Percentiles rank a stretch among this genome's conserved stretches.
phyloP scores from a whole-genome alignment of 2,888 invertebrate genomes.

The Drosophila incognita region DNA sequence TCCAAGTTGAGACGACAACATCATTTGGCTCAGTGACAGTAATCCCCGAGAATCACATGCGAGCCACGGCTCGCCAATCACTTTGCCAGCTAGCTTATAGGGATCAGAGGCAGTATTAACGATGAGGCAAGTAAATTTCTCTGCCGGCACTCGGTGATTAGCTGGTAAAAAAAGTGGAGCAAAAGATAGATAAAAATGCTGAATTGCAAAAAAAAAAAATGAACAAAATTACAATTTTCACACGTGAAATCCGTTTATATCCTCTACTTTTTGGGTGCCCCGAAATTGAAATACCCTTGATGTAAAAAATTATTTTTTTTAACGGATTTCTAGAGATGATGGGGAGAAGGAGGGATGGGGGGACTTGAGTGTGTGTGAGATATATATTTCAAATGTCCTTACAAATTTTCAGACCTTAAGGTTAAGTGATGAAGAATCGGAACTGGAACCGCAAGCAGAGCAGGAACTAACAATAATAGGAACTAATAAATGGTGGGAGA shows the following conservation, averaged over 20 bases:
- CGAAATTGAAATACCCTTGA: conserved; percentile 1
- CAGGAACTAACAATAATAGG: too few species aligned
- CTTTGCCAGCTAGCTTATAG: conserved; percentile 28
- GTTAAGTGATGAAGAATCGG: too few species aligned
- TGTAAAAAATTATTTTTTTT: neutral
- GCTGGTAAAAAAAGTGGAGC: conserved; percentile 25
- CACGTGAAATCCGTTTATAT: conserved; percentile 31
- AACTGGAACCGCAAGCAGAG: too few species aligned
- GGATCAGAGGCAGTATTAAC: conserved; percentile 53
- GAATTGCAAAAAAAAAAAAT: conserved; percentile 26
- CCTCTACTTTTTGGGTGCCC: neutral
- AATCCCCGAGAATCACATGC: conserved; percentile 23
- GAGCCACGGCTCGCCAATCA: conserved; percentile 23
- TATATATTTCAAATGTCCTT: neutral
- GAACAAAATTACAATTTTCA: conserved; percentile 53
- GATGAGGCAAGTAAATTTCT: conserved; percentile 45
- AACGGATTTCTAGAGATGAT: neutral
- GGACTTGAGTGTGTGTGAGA: neutral
- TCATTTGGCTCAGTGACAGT: conserved; percentile 17
- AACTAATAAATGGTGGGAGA: too few species aligned
- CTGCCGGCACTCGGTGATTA: conserved; percentile 51
- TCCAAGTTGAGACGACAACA: conserved; percentile 12
- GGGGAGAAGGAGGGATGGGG: too few species aligned
- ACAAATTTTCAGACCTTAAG: too few species aligned
- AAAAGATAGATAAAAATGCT: conserved; percentile 1